Evolutionary conservation across 2,113 vertebrate species (phyloP).

Genomic region (Cariama cristata): DNA sequence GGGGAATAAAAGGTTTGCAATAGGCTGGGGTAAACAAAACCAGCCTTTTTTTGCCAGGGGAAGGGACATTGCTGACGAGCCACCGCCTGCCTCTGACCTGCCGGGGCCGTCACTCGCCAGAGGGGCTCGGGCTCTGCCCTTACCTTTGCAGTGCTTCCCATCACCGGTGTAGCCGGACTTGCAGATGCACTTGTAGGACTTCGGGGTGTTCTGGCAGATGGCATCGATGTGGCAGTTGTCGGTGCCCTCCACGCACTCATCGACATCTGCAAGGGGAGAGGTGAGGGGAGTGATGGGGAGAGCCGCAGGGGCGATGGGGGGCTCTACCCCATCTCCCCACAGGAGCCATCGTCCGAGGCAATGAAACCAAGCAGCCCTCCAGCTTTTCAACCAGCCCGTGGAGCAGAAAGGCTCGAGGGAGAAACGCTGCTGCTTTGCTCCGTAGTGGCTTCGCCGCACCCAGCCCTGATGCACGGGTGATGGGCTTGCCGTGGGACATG

Average conservation of each 20-base stretch:
- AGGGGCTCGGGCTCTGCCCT: not conserved
- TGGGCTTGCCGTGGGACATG: not conserved
- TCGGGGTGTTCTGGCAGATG: conserved; percentile 96
- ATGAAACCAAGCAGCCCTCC: not conserved
- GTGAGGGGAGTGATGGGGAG: not conserved
- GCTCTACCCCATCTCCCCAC: fast-evolving
- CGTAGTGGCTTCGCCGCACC: fast-evolving
- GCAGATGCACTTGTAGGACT: conserved; percentile 96
- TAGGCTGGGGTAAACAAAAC: not conserved
- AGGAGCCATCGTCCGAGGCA: fast-evolving
- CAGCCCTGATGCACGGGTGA: fast-evolving
- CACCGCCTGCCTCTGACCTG: fast-evolving
- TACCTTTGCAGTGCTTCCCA: conserved; percentile 98
- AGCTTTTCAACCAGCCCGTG: not conserved
- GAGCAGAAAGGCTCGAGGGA: not conserved
- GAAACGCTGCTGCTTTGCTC: not conserved
- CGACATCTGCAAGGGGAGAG: conserved; percentile 84
- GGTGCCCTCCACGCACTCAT: conserved; percentile 91
- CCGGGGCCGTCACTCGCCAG: fast-evolving
- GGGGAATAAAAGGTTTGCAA: not conserved
- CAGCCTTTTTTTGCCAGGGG: not conserved
- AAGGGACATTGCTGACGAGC: fast-evolving
- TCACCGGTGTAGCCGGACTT: conserved; percentile 97
- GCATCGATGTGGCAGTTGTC: conserved; percentile 97
- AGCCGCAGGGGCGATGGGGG: not conserved